Conservation (phyloP, 2,113 vertebrate species). For the Rhinopomastus cyanomelas region DNA sequence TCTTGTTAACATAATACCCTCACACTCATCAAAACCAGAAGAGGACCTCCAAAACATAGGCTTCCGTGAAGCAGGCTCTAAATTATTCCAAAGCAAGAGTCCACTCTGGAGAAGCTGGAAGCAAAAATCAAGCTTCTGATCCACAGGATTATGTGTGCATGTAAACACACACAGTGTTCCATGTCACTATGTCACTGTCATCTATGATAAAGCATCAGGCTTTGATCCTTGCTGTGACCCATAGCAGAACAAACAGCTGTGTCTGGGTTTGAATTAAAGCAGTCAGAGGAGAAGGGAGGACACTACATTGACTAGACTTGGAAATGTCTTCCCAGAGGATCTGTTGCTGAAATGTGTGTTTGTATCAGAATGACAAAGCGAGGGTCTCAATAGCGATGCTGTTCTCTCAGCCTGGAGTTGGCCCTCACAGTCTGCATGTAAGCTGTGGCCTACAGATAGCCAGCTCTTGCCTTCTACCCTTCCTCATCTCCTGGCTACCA, state of each 20-base stretch:
- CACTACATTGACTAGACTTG: neutral
- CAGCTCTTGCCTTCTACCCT: neutral
- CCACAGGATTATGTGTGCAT: neutral
- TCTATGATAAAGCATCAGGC: neutral
- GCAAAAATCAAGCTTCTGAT: neutral
- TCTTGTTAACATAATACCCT: neutral
- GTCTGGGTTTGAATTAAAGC: neutral
- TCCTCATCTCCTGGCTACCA: neutral
- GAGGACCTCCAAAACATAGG: neutral
- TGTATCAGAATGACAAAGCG: neutral
- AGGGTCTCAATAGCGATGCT: neutral
- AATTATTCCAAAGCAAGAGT: neutral
- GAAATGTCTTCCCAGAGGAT: slow-evolving; percentile 1
- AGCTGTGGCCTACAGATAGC: neutral
- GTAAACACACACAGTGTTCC: neutral
- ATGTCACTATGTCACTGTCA: fast-evolving
- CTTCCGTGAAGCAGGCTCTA: neutral
- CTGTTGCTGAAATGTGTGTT: neutral
- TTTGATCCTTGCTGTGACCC: fast-evolving
- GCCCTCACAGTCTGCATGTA: neutral
- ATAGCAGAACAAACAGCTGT: neutral
- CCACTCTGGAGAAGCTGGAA: neutral
- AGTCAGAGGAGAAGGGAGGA: neutral
- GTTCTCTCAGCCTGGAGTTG: neutral
- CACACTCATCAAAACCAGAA: neutral